These are phyloP conservation scores for Sphaeridia pumilis DNA, from an alignment of 2,888 invertebrate species.

Conservation along the genomic window DNA sequence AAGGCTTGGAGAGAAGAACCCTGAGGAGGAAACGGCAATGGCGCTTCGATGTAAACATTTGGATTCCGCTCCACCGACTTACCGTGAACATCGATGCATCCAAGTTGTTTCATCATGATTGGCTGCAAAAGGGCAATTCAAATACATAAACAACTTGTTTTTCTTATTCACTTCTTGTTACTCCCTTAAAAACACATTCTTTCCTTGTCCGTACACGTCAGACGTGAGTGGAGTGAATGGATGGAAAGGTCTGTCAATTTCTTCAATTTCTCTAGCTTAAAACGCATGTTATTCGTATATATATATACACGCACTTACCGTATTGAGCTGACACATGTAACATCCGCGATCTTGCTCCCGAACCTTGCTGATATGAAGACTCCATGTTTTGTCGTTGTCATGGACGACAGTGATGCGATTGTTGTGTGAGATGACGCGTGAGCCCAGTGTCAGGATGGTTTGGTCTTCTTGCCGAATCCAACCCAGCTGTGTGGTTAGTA, in stretches of 20 bases:
- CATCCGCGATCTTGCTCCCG: constrained; percentile 73
- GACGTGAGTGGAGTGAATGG: no score
- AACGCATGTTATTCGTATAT: no score
- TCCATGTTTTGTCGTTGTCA: constrained; percentile 73
- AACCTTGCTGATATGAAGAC: constrained; percentile 67
- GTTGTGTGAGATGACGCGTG: constrained; percentile 71
- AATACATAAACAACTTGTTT: constrained; percentile 1
- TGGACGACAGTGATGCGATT: constrained; percentile 68
- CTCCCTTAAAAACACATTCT: no score
- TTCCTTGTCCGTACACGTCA: no score
- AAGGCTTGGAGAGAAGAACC: no score
- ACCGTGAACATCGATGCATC: constrained; percentile 81
- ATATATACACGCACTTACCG: no score
- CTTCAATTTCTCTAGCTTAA: no score
- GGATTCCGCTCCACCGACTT: no score
- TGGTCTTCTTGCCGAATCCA: constrained; percentile 84
- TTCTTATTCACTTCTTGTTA: no score
- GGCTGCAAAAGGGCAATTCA: constrained; percentile 8
- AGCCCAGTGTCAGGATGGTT: constrained; percentile 75
- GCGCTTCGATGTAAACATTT: no score
- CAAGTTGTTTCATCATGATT: constrained; percentile 73
- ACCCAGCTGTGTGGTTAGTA: constrained; percentile 73
- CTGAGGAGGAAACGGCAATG: no score
- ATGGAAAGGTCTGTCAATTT: no score
- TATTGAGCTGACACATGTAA: constrained; percentile 88